A percentile compares a stretch with the other conserved stretches of the same genome.
These are phyloP conservation scores for Tenthredo scrophulariae DNA, from an alignment of 2,888 invertebrate genomes.

Conservation along the genomic window DNA sequence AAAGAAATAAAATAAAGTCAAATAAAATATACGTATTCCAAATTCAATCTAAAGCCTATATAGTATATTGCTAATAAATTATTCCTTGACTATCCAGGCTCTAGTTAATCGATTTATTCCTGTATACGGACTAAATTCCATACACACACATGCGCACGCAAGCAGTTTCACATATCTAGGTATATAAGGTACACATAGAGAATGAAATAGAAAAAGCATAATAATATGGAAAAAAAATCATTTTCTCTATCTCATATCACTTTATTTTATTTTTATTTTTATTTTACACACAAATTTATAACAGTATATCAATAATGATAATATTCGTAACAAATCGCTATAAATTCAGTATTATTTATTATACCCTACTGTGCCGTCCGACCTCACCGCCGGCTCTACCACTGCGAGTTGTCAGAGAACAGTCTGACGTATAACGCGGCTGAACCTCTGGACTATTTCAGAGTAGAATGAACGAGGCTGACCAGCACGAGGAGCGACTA, in stretches of 20 bases:
- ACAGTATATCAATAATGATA: background rate
- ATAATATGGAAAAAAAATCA: background rate
- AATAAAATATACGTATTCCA: background rate
- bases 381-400: background rate
- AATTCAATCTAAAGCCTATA: background rate
- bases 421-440: slow-evolving; percentile 7
- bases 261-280: background rate
- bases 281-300: background rate
- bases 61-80: background rate
- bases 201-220: background rate
- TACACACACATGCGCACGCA: background rate
- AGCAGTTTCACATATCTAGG: background rate
- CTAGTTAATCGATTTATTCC: slow-evolving; percentile 3
- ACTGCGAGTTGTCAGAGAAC: slow-evolving; percentile 17
- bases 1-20: background rate
- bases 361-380: background rate
- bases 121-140: background rate
- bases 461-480: background rate
- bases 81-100: background rate
- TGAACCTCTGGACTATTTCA: slow-evolving; percentile 13
- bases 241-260: background rate
- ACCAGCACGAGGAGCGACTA: background rate
- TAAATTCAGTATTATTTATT: background rate
- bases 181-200: no score
- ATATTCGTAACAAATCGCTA: background rate